phyloP scores from a whole-genome alignment of 2,113 vertebrate species.

The Entosphenus tridentatus region DNA sequence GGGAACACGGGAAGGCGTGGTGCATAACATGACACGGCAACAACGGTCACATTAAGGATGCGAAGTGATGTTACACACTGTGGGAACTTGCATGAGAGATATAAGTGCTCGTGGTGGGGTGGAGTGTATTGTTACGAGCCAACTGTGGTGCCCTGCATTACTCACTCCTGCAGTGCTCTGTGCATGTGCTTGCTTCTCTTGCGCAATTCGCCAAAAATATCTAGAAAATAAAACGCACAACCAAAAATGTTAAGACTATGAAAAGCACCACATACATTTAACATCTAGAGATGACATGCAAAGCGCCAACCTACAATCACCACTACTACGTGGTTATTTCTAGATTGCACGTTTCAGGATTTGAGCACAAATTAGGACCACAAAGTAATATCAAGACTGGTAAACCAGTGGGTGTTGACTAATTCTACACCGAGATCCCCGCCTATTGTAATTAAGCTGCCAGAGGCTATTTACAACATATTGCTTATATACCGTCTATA shows the following conservation, averaged over 20 bases:
- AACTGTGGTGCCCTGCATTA: not conserved
- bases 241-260: not conserved
- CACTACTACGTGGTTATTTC: too few relatives aligned
- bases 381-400: constrained; percentile 1
- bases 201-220: constrained; percentile 44
- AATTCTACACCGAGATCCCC: too few relatives aligned
- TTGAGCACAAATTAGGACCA: too few relatives aligned
- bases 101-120: not conserved
- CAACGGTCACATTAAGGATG: not conserved
- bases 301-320: not conserved
- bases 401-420: not conserved
- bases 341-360: too few relatives aligned
- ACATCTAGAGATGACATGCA: not conserved
- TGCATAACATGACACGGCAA: not conserved
- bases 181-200: constrained; percentile 47
- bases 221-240: constrained; percentile 20
- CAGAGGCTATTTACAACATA: too few relatives aligned
- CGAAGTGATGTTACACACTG: not conserved
- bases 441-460: too few relatives aligned
- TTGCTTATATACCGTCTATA: too few relatives aligned
- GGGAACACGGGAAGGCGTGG: not conserved
- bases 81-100: not conserved
- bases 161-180: constrained; percentile 52
- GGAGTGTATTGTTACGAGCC: not conserved
- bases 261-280: too few relatives aligned